phyloP scores from a whole-genome alignment of 2,113 vertebrate genomes.

The Dromas ardeola region DNA sequence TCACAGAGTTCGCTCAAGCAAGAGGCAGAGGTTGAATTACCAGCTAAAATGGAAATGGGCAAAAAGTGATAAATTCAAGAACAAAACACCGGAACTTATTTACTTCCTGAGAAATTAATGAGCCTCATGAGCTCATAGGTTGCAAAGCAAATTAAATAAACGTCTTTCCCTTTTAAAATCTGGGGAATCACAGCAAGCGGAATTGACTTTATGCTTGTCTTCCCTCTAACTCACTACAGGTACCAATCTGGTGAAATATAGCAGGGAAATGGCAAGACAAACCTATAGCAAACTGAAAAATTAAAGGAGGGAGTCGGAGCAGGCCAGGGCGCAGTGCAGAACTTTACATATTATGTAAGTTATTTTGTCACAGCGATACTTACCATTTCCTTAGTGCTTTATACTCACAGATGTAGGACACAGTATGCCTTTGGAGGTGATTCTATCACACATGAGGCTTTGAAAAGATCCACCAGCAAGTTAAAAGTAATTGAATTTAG shows the following conservation, averaged over 20 bases:
- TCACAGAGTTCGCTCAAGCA: neutral
- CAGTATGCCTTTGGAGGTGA: neutral
- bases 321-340: neutral
- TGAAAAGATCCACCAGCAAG: neutral
- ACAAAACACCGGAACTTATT: neutral
- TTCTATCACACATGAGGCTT: neutral
- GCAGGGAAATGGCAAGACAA: neutral
- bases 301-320: neutral
- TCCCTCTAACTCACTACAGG: neutral
- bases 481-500: neutral
- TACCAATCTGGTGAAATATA: neutral
- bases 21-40: neutral
- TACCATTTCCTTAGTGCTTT: neutral
- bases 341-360: neutral
- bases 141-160: conserved; percentile 14
- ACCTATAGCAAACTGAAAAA: neutral
- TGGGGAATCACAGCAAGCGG: neutral
- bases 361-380: neutral
- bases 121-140: neutral
- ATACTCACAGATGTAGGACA: neutral
- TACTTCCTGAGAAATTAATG: conserved; percentile 10
- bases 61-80: neutral
- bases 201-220: conserved; percentile 1
- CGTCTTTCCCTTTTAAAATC: neutral
- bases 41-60: neutral